Percentiles rank a stretch among this genome's conserved stretches.
Conservation (phyloP, 2,797 vertebrate genomes). For the Lerista edwardsae region DNA sequence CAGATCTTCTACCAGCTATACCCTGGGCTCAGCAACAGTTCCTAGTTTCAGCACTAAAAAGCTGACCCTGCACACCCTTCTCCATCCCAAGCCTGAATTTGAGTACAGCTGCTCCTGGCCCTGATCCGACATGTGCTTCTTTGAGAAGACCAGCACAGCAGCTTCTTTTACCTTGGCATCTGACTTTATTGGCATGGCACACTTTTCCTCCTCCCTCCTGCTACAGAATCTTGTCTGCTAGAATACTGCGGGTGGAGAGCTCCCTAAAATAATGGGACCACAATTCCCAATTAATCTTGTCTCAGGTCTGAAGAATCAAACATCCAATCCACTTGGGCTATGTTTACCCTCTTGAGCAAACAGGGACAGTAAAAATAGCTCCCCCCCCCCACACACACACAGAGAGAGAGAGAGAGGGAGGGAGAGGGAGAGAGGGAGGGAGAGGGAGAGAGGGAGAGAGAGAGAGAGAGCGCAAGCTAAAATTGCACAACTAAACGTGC, state of each 20-base stretch:
- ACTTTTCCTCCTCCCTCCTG: too few relatives aligned
- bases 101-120: too few relatives aligned
- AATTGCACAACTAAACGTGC: not conserved
- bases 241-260: not conserved
- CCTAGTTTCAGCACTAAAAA: not conserved
- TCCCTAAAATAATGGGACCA: not conserved
- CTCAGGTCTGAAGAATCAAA: not conserved
- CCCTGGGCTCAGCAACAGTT: not conserved
- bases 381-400: too few relatives aligned
- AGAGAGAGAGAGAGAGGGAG: too few relatives aligned
- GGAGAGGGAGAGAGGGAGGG: too few relatives aligned
- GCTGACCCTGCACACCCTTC: not conserved
- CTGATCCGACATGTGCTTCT: not conserved
- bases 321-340: not conserved
- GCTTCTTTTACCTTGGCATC: not conserved
- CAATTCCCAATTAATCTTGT: not conserved
- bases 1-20: not conserved
- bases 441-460: too few relatives aligned
- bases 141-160: not conserved
- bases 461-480: too few relatives aligned
- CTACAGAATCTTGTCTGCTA: not conserved
- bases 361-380: too few relatives aligned
- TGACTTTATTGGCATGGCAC: not conserved
- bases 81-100: not conserved
- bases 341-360: not conserved